Percentiles rank a stretch among this genome's conserved stretches.
phyloP scores from a whole-genome alignment of 2,888 invertebrate species.

The Sipha maydis region DNA sequence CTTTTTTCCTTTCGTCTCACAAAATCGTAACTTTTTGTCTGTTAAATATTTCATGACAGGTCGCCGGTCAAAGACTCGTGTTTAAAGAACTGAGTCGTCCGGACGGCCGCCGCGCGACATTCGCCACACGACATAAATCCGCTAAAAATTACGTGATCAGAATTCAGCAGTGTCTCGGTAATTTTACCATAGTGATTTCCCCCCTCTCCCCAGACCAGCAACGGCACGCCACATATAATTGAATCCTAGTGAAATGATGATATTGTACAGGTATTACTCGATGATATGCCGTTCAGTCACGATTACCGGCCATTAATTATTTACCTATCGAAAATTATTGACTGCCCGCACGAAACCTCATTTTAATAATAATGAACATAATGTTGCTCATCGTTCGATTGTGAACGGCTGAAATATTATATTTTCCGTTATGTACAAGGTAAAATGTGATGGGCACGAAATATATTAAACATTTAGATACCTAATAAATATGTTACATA shows the following conservation, averaged over 20 bases:
- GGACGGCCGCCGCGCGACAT: neutral
- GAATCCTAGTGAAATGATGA: slow-evolving; percentile 24
- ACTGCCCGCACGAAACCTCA: slow-evolving; percentile 22
- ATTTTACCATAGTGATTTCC: neutral
- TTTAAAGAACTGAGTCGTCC: neutral
- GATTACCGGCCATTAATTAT: slow-evolving; percentile 59
- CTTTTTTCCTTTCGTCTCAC: slow-evolving; percentile 36
- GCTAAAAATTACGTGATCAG: slow-evolving; percentile 30
- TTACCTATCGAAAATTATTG: slow-evolving; percentile 34
- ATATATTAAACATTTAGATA: too few relatives aligned
- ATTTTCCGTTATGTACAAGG: too few relatives aligned
- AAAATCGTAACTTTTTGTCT: slow-evolving; percentile 59
- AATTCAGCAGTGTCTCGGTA: neutral
- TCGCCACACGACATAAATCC: slow-evolving; percentile 20
- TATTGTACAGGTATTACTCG: slow-evolving; percentile 31
- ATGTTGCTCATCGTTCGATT: neutral
- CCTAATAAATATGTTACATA: too few relatives aligned
- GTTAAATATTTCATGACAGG: slow-evolving; percentile 62
- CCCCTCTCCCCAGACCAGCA: too few relatives aligned
- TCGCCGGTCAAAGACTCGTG: slow-evolving; percentile 48
- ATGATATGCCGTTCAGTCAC: slow-evolving; percentile 53
- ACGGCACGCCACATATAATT: slow-evolving; percentile 1
- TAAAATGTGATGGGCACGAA: too few relatives aligned
- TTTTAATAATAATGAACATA: slow-evolving; percentile 16
- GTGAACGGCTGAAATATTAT: neutral